Percentiles rank a stretch among this genome's conserved stretches.
Conservation (phyloP, 2,797 vertebrate genomes). For the Garrulus glandarius region DNA sequence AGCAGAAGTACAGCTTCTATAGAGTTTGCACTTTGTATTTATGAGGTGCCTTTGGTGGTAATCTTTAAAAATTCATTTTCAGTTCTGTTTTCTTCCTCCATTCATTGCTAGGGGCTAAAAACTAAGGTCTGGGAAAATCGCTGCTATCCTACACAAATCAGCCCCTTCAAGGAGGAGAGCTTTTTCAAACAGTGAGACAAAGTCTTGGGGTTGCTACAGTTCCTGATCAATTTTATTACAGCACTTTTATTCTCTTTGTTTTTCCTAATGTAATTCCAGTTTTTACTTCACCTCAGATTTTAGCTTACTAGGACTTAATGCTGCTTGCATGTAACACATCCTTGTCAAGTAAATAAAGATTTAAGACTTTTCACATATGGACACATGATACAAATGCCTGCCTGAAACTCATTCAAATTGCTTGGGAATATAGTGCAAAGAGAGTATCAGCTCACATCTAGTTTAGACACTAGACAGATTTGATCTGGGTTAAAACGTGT, state of each 20-base stretch:
- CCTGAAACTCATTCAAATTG: not conserved
- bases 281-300: not conserved
- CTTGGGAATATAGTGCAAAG: not conserved
- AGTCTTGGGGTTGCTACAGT: not conserved
- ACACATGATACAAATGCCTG: not conserved
- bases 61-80: constrained; percentile 10
- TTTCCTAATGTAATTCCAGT: not conserved
- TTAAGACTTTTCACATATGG: fast-evolving
- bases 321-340: not conserved
- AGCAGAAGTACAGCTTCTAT: not conserved
- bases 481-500: not conserved
- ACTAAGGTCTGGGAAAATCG: not conserved
- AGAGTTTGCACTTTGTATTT: not conserved
- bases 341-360: not conserved
- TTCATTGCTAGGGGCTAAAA: not conserved
- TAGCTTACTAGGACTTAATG: not conserved
- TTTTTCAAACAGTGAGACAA: not conserved
- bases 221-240: not conserved
- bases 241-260: not conserved
- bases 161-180: not conserved
- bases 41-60: not conserved
- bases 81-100: not conserved
- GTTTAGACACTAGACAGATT: not conserved
- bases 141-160: not conserved
- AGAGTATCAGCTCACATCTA: not conserved